A percentile compares a stretch with the other conserved stretches of the same genome.
Conservation (phyloP, 2,113 vertebrate genomes). For the Electrona antarctica region DNA sequence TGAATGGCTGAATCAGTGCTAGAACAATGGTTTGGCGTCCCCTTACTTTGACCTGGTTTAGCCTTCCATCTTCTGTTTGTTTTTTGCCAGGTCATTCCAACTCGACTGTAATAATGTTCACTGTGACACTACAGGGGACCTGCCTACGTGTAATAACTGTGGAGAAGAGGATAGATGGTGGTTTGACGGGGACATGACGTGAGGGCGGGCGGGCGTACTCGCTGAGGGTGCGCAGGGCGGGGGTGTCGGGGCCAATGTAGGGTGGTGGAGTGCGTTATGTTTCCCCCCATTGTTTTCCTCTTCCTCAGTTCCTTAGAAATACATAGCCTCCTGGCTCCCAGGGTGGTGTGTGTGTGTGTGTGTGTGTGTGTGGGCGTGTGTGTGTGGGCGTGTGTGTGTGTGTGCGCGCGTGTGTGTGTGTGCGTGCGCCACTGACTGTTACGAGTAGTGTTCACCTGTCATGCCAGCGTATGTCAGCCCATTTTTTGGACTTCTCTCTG, state of each 20-base stretch:
- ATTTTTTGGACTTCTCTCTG: background rate
- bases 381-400: constrained; percentile 48
- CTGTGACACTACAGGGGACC: constrained; percentile 67
- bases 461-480: constrained; percentile 56
- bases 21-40: constrained; percentile 22
- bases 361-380: constrained; percentile 6
- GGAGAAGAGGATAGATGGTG: constrained; percentile 36
- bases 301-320: constrained; percentile 63
- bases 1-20: constrained; percentile 41
- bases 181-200: constrained; percentile 99
- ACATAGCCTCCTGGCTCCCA: constrained; percentile 42
- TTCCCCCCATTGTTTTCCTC: constrained; percentile 49
- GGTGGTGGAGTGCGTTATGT: constrained; percentile 64
- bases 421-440: constrained; percentile 79
- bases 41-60: constrained; percentile 21
- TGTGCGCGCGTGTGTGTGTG: background rate
- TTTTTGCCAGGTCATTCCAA: constrained; percentile 38
- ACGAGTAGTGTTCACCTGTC: constrained; percentile 74
- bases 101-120: constrained; percentile 66
- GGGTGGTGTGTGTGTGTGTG: constrained; percentile 50
- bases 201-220: constrained; percentile 97
- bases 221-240: constrained; percentile 94
- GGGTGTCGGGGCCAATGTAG: constrained; percentile 95
- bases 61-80: constrained; percentile 22
- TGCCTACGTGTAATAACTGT: constrained; percentile 36